phyloP scores from a whole-genome alignment of 2,113 vertebrate species.

The Boulengeromyrus knoepffleri region DNA sequence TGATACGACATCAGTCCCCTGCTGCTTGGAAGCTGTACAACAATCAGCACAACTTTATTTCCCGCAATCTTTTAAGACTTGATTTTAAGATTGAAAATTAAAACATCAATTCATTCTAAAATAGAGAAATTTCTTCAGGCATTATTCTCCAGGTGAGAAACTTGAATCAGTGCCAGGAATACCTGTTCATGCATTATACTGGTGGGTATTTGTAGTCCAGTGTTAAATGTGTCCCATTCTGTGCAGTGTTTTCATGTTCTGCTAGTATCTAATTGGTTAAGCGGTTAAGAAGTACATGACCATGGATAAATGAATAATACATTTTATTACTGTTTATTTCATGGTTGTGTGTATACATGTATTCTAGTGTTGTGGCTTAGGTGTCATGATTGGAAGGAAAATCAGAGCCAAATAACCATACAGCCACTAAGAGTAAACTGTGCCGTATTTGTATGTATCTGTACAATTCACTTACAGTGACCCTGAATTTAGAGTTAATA shows the following conservation, averaged over 20 bases:
- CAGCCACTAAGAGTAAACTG: not conserved
- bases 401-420: not conserved
- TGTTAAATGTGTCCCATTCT: not conserved
- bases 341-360: not conserved
- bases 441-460: not conserved
- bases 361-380: not conserved
- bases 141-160: not conserved
- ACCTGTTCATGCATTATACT: not conserved
- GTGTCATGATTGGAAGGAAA: not conserved
- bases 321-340: not conserved
- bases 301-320: not conserved
- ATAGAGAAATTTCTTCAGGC: not conserved
- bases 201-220: not conserved
- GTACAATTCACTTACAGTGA: not conserved
- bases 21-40: not conserved
- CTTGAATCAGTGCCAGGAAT: not conserved
- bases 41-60: not conserved
- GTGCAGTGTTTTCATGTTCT: not conserved
- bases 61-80: not conserved
- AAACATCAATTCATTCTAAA: not conserved
- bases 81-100: not conserved
- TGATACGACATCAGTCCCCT: not conserved
- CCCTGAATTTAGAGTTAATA: slow-evolving; percentile 14
- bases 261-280: not conserved
- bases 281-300: not conserved